Evolutionary conservation across 2,888 invertebrate genomes (phyloP), one percentile per base, ranked within the genome.

Genomic region (Andrena dorsata): DNA sequence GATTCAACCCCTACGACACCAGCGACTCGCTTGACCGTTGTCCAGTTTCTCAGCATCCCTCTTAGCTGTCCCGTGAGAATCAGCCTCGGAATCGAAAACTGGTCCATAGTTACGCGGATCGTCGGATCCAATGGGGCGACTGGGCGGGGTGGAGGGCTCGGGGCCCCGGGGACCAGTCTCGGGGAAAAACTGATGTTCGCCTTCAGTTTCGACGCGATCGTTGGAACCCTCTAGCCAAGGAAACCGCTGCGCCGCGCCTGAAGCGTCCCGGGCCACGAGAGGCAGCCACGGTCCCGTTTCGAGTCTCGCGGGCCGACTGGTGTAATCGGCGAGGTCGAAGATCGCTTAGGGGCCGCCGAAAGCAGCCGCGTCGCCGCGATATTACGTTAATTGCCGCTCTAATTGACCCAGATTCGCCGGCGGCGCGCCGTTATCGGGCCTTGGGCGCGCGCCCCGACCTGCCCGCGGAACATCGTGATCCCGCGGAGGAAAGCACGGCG

Each of bases 31-130:
- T 92, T 93, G 93, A 93, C 93, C 93, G 92, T 92, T 94, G 94
- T 93, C 94, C 94, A 93, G 91, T 92, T 91, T 91, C 91, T 90
- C 92, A 91, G 92, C 92, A 92, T 92, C 93, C 90, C 89, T 83
- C 84, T 85, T 70, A 60, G 70, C 70, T 7, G 88, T 87, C 86
- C 89, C 90, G 90, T 90, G 90, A 90, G 90, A 90, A 90, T 88
- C 76, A 73, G 60, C 8, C 85, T 84, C 76, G 82, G 86, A 85
- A 90, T 90, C 82, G 86, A 87, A 90, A 93, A 93, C 93, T 93
- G 93, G 93, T 93, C 93, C 93, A 93, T 91, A 88, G 86, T 86
- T 75, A 84, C 89, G 90, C 90, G 89, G 89, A 90, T 90, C 86
- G 73, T 73, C 32, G 78, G 73, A 85, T 82, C 82, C 75, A 75